Evolutionary conservation across 2,113 vertebrate species (phyloP).

Genomic region (Crypturellus undulatus): DNA sequence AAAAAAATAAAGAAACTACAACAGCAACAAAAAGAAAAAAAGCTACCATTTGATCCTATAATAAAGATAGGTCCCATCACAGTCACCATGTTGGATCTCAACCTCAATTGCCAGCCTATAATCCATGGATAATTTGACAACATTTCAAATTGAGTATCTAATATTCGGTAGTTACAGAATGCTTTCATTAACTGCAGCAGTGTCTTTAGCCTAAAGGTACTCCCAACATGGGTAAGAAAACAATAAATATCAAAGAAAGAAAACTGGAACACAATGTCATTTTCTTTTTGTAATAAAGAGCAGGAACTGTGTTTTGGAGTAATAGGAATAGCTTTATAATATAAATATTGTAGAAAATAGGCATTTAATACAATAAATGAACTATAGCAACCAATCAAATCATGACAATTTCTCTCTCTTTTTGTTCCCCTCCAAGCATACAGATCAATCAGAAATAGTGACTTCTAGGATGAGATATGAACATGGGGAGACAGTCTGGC

Average conservation of each 20-base stretch:
- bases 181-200: neutral
- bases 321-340: neutral
- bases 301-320: neutral
- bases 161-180: neutral
- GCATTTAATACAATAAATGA: neutral
- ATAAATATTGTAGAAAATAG: neutral
- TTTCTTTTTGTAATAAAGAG: neutral
- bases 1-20: neutral
- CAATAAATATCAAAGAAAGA: neutral
- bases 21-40: neutral
- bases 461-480: neutral
- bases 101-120: neutral
- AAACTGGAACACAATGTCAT: neutral
- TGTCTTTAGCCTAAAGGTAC: neutral
- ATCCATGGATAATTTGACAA: neutral
- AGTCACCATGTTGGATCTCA: neutral
- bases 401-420: accelerated
- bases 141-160: neutral
- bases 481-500: neutral
- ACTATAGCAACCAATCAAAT: neutral
- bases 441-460: neutral
- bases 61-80: neutral
- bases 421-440: accelerated
- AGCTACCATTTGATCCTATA: neutral
- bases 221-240: neutral